These are phyloP conservation scores for Andrena praecox DNA, from an alignment of 2,888 invertebrate species.

Conservation along the genomic window DNA sequence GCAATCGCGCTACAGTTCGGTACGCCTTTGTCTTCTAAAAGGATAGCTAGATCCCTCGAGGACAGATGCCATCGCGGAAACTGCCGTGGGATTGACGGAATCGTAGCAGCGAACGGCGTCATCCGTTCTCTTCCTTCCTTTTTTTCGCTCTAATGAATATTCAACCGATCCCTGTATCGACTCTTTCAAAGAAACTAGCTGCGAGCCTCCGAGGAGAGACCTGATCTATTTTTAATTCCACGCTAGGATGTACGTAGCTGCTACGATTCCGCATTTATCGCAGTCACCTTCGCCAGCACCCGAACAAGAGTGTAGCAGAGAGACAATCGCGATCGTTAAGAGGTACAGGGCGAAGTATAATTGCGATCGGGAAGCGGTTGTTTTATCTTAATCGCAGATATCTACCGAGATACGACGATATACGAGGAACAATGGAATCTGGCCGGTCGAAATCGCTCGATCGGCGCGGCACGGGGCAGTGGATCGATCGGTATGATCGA, in stretches of 20 bases:
- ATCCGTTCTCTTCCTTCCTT: neutral
- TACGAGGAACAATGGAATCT: slow-evolving; percentile 21
- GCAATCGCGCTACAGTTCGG: slow-evolving; percentile 25
- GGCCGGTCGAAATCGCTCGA: slow-evolving; percentile 14
- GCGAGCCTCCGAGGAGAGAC: neutral
- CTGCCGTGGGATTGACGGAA: neutral
- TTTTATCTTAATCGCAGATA: slow-evolving; percentile 4
- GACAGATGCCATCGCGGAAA: slow-evolving; percentile 36
- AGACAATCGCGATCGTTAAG: neutral
- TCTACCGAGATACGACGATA: slow-evolving; percentile 30
- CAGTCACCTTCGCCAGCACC: neutral
- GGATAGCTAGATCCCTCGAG: slow-evolving; percentile 44
- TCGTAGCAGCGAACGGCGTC: neutral
- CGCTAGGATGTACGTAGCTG: neutral
- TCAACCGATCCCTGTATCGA: neutral
- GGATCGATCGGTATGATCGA: slow-evolving; percentile 56
- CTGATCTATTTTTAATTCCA: neutral
- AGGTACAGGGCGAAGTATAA: slow-evolving; percentile 10
- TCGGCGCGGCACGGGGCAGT: slow-evolving; percentile 7
- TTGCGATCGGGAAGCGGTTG: slow-evolving; percentile 3
- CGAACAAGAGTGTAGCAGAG: neutral
- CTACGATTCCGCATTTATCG: neutral
- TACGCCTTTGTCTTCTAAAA: slow-evolving; percentile 65
- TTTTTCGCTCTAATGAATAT: neutral
- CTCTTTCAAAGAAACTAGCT: neutral